A percentile compares a stretch with the other conserved stretches of the same genome.
Evolutionary conservation across 2,888 invertebrate species (phyloP).

Genomic region (Drosophila fungiperda): DNA sequence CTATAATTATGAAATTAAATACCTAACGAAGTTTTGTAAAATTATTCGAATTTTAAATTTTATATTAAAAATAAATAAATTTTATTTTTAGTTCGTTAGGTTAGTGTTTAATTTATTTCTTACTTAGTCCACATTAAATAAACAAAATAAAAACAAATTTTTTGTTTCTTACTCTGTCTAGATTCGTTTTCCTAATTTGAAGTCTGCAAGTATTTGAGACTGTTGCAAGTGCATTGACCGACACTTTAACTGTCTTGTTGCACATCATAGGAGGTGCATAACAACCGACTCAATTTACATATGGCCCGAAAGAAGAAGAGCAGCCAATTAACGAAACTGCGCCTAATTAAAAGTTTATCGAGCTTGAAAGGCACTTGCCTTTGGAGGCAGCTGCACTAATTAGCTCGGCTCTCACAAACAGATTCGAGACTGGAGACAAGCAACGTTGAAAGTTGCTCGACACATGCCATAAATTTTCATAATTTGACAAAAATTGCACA

Average conservation of each 20-base stretch:
- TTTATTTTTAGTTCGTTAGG: neutral
- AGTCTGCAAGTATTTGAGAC: neutral
- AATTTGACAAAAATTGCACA: conserved; percentile 74
- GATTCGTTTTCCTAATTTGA: rapidly evolving
- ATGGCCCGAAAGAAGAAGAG: conserved; percentile 17
- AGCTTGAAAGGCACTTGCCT: conserved; percentile 72
- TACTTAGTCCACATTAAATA: neutral
- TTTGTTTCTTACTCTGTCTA: neutral
- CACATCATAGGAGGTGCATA: conserved; percentile 26
- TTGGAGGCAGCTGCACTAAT: conserved; percentile 61
- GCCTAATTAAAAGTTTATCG: conserved; percentile 73
- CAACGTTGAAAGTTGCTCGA: conserved; percentile 35
- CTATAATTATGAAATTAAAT: neutral
- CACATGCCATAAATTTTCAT: conserved; percentile 74
- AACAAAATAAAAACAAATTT: neutral
- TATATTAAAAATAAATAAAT: neutral
- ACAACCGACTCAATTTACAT: conserved; percentile 57
- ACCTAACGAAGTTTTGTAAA: neutral
- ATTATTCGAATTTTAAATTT: no score
- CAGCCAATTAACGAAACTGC: conserved; percentile 68
- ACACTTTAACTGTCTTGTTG: conserved; percentile 23
- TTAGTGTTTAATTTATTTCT: neutral
- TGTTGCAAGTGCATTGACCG: conserved; percentile 30
- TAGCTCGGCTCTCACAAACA: conserved; percentile 68
- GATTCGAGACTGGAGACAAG: conserved; percentile 11